Evolutionary conservation across 1,140 invertebrate species (phyloP).

Genomic region (Listronotus oregonensis): DNA sequence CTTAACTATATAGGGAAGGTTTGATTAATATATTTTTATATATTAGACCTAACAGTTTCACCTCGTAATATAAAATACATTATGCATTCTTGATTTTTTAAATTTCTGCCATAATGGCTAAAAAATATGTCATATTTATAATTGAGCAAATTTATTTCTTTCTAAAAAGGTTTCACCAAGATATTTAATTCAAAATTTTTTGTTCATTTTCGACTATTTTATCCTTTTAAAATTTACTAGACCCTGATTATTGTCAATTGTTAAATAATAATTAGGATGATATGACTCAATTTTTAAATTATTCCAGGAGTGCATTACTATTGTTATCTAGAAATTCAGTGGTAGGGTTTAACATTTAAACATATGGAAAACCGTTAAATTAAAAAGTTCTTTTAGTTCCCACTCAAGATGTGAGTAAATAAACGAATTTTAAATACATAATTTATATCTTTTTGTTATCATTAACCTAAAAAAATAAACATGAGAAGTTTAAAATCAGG

Average conservation of each 20-base stretch:
- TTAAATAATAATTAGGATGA: constrained; percentile 7
- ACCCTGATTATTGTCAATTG: constrained; percentile 11
- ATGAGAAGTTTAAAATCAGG: no score
- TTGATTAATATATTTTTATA: no score
- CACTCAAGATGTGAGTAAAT: no score
- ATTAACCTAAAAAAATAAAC: no score
- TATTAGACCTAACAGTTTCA: not conserved
- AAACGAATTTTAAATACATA: no score
- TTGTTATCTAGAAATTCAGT: not conserved
- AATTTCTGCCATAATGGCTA: not conserved
- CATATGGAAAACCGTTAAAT: not conserved
- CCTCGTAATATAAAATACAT: not conserved
- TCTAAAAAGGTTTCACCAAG: constrained; percentile 2
- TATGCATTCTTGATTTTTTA: not conserved
- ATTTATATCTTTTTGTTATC: no score
- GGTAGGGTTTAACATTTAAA: not conserved
- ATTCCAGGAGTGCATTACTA: not conserved
- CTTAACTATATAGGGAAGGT: no score
- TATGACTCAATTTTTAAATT: constrained; percentile 7
- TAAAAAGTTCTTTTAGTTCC: no score
- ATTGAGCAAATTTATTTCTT: constrained; percentile 8
- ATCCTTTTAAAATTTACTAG: constrained; percentile 6
- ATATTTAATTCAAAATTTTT: constrained; percentile 10
- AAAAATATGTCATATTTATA: constrained; percentile 18
- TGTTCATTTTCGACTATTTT: no score